Evolutionary conservation across 2,797 vertebrate genomes (phyloP).

Genomic region (Chaetophractus vellerosus): DNA sequence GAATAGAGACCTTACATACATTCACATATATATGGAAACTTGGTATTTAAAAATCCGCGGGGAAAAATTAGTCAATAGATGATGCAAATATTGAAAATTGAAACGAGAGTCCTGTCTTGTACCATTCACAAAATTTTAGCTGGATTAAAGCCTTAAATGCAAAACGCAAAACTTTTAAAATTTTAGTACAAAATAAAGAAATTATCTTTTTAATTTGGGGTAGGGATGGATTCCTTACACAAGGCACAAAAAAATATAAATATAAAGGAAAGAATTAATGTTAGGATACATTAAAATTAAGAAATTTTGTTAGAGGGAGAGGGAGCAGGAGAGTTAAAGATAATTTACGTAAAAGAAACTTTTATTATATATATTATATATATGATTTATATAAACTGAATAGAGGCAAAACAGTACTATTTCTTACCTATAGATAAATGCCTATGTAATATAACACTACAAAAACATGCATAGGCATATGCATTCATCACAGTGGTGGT

Average conservation of each 20-base stretch:
- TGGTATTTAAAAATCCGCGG: background rate
- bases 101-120: constrained; percentile 14
- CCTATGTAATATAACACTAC: background rate
- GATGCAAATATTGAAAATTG: background rate
- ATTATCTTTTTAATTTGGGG: background rate
- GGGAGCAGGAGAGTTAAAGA: background rate
- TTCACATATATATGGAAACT: background rate
- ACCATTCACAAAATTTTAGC: background rate
- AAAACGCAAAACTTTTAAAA: constrained; percentile 28
- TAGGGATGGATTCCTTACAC: background rate
- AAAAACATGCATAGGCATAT: background rate
- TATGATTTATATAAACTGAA: constrained; percentile 7
- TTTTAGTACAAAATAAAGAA: constrained; percentile 2
- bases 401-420: constrained; percentile 37
- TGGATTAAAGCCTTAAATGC: background rate
- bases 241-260: background rate
- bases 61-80: background rate
- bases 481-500: background rate
- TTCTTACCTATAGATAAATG: constrained; percentile 39
- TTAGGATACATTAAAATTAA: constrained; percentile 39
- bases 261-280: background rate
- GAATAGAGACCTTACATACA: background rate
- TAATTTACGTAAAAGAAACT: constrained; percentile 54
- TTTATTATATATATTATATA: no score
- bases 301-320: background rate